Evolutionary conservation across 1,140 invertebrate species (phyloP), one percentile per base, ranked within the genome.

Genomic region (Elymnias hypermnestra): DNA sequence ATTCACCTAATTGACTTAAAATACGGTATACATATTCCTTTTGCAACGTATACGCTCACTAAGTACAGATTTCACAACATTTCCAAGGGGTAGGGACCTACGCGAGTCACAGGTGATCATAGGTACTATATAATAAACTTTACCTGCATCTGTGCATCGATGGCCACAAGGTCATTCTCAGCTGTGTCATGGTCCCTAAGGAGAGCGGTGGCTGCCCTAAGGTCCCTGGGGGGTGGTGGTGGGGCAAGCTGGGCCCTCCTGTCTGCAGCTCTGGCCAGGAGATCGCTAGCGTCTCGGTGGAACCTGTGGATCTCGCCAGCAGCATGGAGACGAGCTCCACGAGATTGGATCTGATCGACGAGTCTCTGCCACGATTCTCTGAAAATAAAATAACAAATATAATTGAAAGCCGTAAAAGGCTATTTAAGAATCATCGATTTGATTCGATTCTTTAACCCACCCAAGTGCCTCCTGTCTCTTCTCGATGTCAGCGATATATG

Each of bases 261-360:
- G 26, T 72, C 72, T 0, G 55, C 63, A 19, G 98, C 97, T 15
- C 97, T 89, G 6, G 94, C 94, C 1, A 97, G 81, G 3, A 97
- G 94, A 70, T 99, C 97, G 4, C 94, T 95, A 0, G 97, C 96
- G 78, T 99, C 97, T 13, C 97, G 90, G 86, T 99, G 97, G 89
- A 98, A 99, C 23, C 96, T 89, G 82, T 99, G 97, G 53, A 99
- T 97, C 85, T 98, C 96, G 10, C 95, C 97, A 3, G 97, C 97
- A 0, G 96, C 97, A 63, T 93, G 91, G 5, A 99, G 87, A 36
- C 96, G 92, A 46, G 94, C 90, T 53, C 96, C 94, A 7, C 97
- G 89, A 42, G 94, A 91, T 56, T 94, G 92, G 26, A 99, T 93
- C 59, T 96, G 90, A 19, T 95, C 92, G 22, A 97, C 85, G 0